A percentile compares a stretch with the other conserved stretches of the same genome.
These are phyloP conservation scores for Drosophila prosaltans DNA, from an alignment of 1,140 invertebrate species.

Conservation along the genomic window DNA sequence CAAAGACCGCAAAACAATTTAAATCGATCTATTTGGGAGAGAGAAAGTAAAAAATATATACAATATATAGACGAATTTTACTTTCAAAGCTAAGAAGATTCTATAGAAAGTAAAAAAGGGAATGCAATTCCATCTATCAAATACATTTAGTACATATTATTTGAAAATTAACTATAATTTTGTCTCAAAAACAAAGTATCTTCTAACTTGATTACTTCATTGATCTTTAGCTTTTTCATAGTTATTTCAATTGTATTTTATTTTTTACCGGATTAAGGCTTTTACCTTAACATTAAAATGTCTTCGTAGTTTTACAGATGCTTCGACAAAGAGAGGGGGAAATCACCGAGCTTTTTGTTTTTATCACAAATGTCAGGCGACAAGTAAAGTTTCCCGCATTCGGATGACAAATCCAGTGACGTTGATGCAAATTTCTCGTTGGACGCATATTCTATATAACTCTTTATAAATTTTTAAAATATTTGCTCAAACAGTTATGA, in stretches of 20 bases:
- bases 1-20: no score
- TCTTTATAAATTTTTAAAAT: slow-evolving; percentile 37
- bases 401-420: slow-evolving; percentile 48
- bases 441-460: slow-evolving; percentile 10
- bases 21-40: no score
- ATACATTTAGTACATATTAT: no score
- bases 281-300: slow-evolving; percentile 5
- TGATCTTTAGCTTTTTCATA: no score
- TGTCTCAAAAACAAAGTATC: no score
- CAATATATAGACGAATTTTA: no score
- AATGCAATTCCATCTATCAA: no score
- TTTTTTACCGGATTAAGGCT: background rate
- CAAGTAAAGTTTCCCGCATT: slow-evolving; percentile 39
- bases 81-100: no score
- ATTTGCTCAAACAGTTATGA: slow-evolving; percentile 34
- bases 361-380: slow-evolving; percentile 5
- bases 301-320: background rate
- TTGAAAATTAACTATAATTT: background rate
- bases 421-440: slow-evolving; percentile 1
- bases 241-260: no score
- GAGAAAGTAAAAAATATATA: no score
- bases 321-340: slow-evolving; percentile 23
- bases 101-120: no score
- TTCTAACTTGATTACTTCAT: no score
- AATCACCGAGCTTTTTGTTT: slow-evolving; percentile 22